Evolutionary conservation across 2,888 invertebrate genomes (phyloP), one percentile per base, ranked within the genome.

Genomic region (Saturnia japonica): DNA sequence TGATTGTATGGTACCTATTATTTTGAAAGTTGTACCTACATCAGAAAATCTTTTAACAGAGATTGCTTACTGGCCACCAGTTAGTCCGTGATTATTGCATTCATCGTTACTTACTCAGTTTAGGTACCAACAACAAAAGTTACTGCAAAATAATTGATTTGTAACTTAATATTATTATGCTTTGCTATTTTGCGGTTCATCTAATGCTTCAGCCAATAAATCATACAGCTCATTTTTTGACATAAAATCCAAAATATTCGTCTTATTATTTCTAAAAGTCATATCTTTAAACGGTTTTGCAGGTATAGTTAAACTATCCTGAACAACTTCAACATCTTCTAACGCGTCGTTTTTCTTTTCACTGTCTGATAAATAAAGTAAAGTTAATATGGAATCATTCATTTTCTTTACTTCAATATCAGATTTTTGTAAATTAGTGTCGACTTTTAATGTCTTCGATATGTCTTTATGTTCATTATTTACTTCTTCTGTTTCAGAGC

Each of bases 361-460:
- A 68, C 71, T 75, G 66, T 85, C 84, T n/a, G 85, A 82, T 19
- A 85, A 68, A 72, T 86, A 85, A 1, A 86, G 73, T 22, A 84
- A 70, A 25, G 82, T 84, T 42, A 85, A 60, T 43, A 83, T 74
- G 6, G 34, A 45, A 64, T 60, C 60, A 22, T 68, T 43, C 14
- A n/a, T 22, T 66, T 54, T 68, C 16, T 68, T 64, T n/a, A 66
- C 43, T 40, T 68, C 42, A 12, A 28, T 42, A 45, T 57, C 19
- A 28, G 47, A 1, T 40, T 64, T 40, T n/a, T 28, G 34, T 64
- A 62, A 14, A 60, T 19, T 8, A 47, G 42, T 34, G 9, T 16
- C 19, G 16, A 57, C 22, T 67, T 40, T 69, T 43, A 40, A 40
- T 0, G 8, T 54, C 40, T 51, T 19, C 19, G 11, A 2, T 34